Percentiles rank a stretch among this genome's conserved stretches.
Evolutionary conservation across 2,113 vertebrate genomes (phyloP).

Genomic region (Dipodomys stephensi): DNA sequence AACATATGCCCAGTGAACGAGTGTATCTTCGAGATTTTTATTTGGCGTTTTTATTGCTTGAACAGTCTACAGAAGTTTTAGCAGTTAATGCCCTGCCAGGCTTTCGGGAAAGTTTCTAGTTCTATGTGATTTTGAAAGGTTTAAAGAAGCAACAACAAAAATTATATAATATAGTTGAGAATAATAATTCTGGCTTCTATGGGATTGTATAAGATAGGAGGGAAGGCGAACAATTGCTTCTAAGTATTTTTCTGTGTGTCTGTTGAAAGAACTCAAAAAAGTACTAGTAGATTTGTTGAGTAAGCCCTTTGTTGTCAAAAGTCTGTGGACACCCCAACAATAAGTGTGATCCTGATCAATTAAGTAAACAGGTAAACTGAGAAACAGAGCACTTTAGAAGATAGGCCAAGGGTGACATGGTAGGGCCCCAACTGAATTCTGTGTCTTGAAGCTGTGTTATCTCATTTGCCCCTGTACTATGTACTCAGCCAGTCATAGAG

Average conservation of each 20-base stretch:
- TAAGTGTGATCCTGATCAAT: background rate
- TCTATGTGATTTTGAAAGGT: slow-evolving; percentile 69
- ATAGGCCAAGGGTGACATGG: background rate
- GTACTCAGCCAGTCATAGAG: background rate
- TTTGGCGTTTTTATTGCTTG: slow-evolving; percentile 81
- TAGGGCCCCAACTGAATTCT: background rate
- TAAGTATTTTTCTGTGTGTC: background rate
- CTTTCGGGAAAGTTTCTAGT: slow-evolving; percentile 76
- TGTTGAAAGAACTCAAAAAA: slow-evolving; percentile 31
- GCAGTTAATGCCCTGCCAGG: slow-evolving; percentile 72
- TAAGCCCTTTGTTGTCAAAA: background rate
- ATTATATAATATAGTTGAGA: slow-evolving; percentile 39
- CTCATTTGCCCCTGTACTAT: slow-evolving; percentile 33
- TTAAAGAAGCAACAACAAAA: slow-evolving; percentile 39
- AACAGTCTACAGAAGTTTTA: slow-evolving; percentile 79
- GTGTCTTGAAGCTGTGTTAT: slow-evolving; percentile 1
- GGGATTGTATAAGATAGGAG: background rate
- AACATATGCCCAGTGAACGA: slow-evolving; percentile 58
- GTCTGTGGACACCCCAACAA: background rate
- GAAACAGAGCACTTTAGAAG: slow-evolving; percentile 34
- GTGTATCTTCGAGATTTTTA: slow-evolving; percentile 73
- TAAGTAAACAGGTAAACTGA: slow-evolving; percentile 31
- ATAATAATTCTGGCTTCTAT: background rate
- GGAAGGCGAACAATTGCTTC: slow-evolving; percentile 2
- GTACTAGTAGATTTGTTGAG: background rate